Conservation (phyloP, 2,888 invertebrate genomes). For the Cheilosia variabilis region DNA sequence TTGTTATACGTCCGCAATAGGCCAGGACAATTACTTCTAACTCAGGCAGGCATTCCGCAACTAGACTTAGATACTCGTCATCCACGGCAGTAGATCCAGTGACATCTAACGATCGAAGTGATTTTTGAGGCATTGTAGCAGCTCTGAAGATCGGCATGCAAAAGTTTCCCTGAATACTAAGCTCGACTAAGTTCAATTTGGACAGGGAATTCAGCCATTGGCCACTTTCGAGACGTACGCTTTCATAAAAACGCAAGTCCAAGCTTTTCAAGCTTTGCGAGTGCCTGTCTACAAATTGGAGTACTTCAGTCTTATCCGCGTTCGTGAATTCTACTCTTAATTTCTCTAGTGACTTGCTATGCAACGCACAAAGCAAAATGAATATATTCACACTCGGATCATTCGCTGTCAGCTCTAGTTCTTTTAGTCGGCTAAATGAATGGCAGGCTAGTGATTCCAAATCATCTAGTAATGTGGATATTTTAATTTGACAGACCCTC, state of each 20-base stretch:
- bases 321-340: slow-evolving; percentile 28
- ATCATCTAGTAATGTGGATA: slow-evolving; percentile 13
- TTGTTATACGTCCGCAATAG: slow-evolving; percentile 54
- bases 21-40: slow-evolving; percentile 30
- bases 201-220: slow-evolving; percentile 28
- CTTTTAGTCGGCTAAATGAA: slow-evolving; percentile 17
- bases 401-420: slow-evolving; percentile 34
- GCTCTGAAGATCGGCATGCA: not conserved
- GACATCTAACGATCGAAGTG: slow-evolving; percentile 28
- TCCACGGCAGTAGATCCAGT: slow-evolving; percentile 39
- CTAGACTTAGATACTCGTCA: slow-evolving; percentile 18
- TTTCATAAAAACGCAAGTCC: slow-evolving; percentile 31
- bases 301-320: slow-evolving; percentile 3
- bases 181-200: slow-evolving; percentile 21
- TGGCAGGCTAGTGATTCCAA: not conserved
- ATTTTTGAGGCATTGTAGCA: slow-evolving; percentile 8
- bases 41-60: not conserved
- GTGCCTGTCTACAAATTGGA: slow-evolving; percentile 18
- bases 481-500: slow-evolving; percentile 30
- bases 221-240: not conserved
- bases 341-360: not conserved
- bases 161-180: slow-evolving; percentile 49
- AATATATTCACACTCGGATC: slow-evolving; percentile 36
- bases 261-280: slow-evolving; percentile 4
- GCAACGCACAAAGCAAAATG: not conserved